Conservation (phyloP, 2,797 vertebrate genomes). For the Propithecus perrieri region DNA sequence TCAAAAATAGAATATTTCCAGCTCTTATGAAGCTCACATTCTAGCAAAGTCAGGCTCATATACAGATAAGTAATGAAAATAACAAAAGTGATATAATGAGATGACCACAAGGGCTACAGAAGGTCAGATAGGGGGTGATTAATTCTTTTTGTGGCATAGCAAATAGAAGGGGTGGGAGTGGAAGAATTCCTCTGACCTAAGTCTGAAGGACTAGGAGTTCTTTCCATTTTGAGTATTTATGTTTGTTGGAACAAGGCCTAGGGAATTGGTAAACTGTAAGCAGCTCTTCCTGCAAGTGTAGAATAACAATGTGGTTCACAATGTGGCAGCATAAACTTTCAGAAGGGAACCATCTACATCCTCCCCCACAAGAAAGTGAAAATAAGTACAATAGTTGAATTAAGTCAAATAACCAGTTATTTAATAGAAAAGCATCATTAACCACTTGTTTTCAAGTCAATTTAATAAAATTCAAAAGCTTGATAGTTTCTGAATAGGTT, state of each 20-base stretch:
- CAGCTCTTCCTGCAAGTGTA: neutral
- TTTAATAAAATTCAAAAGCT: neutral
- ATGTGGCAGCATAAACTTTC: neutral
- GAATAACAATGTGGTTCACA: neutral
- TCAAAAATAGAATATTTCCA: neutral
- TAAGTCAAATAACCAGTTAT: neutral
- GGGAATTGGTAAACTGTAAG: neutral
- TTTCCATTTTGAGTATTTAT: neutral
- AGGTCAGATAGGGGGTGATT: neutral
- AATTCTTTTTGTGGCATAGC: neutral
- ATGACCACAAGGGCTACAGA: neutral
- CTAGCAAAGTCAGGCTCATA: neutral
- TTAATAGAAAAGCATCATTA: neutral
- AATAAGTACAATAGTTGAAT: neutral
- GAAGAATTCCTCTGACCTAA: neutral
- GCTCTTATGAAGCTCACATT: neutral
- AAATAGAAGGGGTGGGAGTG: neutral
- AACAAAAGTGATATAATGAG: neutral
- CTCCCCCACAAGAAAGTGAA: neutral
- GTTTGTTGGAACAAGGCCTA: neutral
- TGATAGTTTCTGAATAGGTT: neutral
- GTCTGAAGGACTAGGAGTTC: neutral
- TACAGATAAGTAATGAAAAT: neutral
- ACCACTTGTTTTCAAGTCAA: neutral
- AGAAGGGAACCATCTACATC: neutral